Evolutionary conservation across 2,888 invertebrate species (phyloP), one percentile per base, ranked within the genome.

Genomic region (Epistrophella euchroma): DNA sequence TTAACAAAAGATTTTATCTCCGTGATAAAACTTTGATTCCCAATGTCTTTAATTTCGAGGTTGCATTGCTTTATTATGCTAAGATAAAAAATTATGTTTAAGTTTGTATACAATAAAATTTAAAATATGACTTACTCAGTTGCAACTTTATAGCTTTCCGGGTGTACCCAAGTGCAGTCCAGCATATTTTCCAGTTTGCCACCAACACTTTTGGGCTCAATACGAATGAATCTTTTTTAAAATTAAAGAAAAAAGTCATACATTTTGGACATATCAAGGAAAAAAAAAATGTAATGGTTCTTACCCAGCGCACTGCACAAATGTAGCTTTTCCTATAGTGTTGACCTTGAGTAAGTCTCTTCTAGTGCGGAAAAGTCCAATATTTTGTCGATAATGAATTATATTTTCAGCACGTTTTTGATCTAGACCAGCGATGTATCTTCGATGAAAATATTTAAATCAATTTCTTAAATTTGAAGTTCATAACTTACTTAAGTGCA

Each of bases 241-340:
- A 17, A 47, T 6, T 4, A 45, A 64, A 45, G 6, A 32, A 47
- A 32, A 13, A 17, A 13, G 4, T 6, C 10, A 50, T 4, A 11
- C 28, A 32, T 32, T n/a, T n/a, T n/a, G n/a, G n/a, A 32, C 6
- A 32, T 28, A 11, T 32, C 19, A 50, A 11, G 6, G 9, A 22
- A 52, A 15, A 13, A 50, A 52, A n/a, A 15, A 28, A 15, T 4
- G 0, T 3, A 52, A 52, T 0, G 15, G 1, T 47, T 40, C 7
- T 17, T 97, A 98, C 2, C 98, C 98, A 2, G 97, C 97, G 91
- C 98, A 98, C 90, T 98, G 98, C 90, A 97, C 95, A 91, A 95
- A 98, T 0, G 96, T 95, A 89, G 97, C 95, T 66, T 94, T 94
- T 0, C 98, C 98, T 52, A 98, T 95, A 4, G 97, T 96, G 77